A percentile compares a stretch with the other conserved stretches of the same genome.
These are phyloP conservation scores for Eulemur coronatus DNA, from an alignment of 2,797 vertebrate species.

Conservation along the genomic window DNA sequence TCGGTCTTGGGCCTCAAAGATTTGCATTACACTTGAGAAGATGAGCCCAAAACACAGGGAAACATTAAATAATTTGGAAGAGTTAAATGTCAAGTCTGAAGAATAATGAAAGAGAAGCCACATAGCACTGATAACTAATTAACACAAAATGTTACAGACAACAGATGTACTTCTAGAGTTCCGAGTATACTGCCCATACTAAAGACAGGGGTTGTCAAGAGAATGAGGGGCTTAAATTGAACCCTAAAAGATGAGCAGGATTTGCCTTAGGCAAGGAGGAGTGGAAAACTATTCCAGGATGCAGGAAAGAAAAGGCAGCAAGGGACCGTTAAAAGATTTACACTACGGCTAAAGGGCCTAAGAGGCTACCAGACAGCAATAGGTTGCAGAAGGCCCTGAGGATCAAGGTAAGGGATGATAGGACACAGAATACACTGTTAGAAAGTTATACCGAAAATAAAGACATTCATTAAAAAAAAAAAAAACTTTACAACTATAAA, in stretches of 20 bases:
- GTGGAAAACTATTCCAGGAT: neutral
- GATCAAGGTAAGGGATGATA: neutral
- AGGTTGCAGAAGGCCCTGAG: neutral
- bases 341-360: neutral
- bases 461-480: neutral
- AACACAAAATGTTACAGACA: neutral
- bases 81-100: neutral
- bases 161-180: neutral
- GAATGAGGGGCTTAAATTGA: neutral
- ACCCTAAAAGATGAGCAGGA: neutral
- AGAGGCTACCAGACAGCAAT: neutral
- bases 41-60: neutral
- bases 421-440: neutral
- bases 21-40: neutral
- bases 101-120: neutral
- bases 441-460: neutral
- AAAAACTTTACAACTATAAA: neutral
- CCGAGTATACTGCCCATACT: neutral
- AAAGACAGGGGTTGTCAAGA: neutral
- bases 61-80: neutral
- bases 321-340: neutral
- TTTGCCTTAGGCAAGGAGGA: neutral
- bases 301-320: neutral
- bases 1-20: neutral
- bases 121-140: neutral